phyloP scores from a whole-genome alignment of 2,797 vertebrate genomes.

The Darevskia mixta region DNA sequence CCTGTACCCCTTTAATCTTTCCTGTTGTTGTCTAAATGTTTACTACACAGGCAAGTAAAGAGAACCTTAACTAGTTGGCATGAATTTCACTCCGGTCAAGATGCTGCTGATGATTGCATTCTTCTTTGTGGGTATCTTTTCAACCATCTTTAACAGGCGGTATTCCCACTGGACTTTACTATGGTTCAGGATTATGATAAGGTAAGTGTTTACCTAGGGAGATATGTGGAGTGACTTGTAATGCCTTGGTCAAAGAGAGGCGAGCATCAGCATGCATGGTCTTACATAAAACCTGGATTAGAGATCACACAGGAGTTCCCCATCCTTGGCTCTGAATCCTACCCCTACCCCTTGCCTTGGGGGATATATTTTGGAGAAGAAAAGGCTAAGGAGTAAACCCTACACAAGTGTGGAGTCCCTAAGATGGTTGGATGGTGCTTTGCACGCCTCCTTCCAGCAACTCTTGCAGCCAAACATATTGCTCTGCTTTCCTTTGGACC shows the following conservation, averaged over 20 bases:
- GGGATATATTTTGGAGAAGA: too few relatives aligned
- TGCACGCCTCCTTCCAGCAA: too few relatives aligned
- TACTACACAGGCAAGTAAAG: background rate
- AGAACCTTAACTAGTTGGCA: background rate
- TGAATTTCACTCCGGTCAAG: background rate
- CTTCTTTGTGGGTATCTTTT: background rate
- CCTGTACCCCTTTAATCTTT: background rate
- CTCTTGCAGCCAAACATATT: too few relatives aligned
- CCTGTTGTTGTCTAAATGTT: background rate
- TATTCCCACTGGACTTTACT: background rate
- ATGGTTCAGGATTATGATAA: constrained; percentile 13
- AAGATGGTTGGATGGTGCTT: too few relatives aligned
- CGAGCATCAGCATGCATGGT: background rate
- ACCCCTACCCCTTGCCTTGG: too few relatives aligned
- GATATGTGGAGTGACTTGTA: background rate
- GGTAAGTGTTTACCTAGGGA: constrained; percentile 19
- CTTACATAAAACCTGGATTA: background rate
- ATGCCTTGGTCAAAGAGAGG: background rate
- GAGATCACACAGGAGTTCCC: background rate
- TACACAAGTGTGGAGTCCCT: too few relatives aligned
- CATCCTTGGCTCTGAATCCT: background rate
- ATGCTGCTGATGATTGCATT: background rate
- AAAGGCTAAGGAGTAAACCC: too few relatives aligned
- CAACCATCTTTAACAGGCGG: background rate
- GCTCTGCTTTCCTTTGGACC: too few relatives aligned